Conservation (phyloP, 1,140 invertebrate genomes). For the Diorhabda elongata region DNA sequence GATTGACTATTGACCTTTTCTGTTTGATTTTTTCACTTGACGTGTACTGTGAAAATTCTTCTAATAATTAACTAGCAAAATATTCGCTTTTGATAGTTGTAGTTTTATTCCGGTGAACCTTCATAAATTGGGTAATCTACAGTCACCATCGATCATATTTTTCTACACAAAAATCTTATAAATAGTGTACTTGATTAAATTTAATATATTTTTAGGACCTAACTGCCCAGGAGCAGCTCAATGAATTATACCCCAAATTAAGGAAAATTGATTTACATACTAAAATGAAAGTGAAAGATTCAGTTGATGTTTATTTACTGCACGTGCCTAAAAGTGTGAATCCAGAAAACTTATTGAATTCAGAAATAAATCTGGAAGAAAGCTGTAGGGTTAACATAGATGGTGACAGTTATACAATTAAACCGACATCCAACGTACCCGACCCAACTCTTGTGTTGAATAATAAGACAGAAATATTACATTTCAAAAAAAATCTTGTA, state of each 20-base stretch:
- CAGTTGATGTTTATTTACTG: conserved; percentile 15
- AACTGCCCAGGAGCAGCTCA: background rate
- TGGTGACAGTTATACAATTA: conserved; percentile 25
- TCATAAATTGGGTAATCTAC: background rate
- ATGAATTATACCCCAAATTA: conserved; percentile 1
- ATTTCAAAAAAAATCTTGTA: conserved; percentile 13
- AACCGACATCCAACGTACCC: conserved; percentile 17
- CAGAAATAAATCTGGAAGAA: conserved; percentile 17
- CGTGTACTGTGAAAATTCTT: too few species aligned
- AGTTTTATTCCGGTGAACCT: background rate
- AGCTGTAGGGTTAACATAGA: conserved; percentile 19
- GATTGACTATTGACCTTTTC: too few species aligned
- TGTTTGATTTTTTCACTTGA: too few species aligned
- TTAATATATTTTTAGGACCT: conserved; percentile 3
- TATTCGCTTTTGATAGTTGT: background rate
- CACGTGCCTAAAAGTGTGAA: conserved; percentile 26
- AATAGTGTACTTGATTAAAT: background rate
- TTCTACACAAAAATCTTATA: background rate
- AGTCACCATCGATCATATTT: background rate
- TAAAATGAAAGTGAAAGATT: background rate
- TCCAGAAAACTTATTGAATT: conserved; percentile 18
- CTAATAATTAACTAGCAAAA: background rate
- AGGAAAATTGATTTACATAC: background rate
- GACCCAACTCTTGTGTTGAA: conserved; percentile 21
- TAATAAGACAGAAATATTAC: conserved; percentile 13